These are phyloP conservation scores for Clamator glandarius DNA, from an alignment of 2,797 vertebrate species.

Conservation along the genomic window DNA sequence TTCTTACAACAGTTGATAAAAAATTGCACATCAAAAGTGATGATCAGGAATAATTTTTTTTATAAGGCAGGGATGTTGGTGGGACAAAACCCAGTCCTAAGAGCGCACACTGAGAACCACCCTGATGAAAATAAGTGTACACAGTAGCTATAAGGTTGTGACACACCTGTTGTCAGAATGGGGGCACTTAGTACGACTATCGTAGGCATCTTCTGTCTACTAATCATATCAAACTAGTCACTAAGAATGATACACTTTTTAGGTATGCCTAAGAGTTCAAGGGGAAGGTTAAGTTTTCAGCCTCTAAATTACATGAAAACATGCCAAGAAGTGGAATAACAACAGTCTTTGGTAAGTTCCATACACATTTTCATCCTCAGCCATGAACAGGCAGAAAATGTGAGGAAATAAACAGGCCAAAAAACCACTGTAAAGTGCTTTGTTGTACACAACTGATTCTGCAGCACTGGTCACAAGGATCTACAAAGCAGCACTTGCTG, in stretches of 20 bases:
- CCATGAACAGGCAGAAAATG: neutral
- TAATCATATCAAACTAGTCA: neutral
- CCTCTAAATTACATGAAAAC: neutral
- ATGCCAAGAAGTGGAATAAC: neutral
- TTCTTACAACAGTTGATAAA: neutral
- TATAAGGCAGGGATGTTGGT: neutral
- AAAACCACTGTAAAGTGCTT: neutral
- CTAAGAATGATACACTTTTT: neutral
- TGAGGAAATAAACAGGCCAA: neutral
- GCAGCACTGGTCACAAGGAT: neutral
- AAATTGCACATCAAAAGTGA: neutral
- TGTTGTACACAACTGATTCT: neutral
- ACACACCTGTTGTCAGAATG: neutral
- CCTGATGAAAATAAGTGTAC: neutral
- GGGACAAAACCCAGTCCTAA: neutral
- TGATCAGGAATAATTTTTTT: neutral
- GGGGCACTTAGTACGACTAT: neutral
- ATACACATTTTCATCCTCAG: neutral
- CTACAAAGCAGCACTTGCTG: neutral
- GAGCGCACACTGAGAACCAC: neutral
- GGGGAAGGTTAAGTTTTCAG: neutral
- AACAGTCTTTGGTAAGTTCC: neutral
- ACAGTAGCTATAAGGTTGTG: neutral
- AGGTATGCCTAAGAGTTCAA: neutral
- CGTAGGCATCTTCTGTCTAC: neutral